These are phyloP conservation scores for Lutraria rhynchaena DNA, from an alignment of 1,140 invertebrate genomes.

Conservation along the genomic window DNA sequence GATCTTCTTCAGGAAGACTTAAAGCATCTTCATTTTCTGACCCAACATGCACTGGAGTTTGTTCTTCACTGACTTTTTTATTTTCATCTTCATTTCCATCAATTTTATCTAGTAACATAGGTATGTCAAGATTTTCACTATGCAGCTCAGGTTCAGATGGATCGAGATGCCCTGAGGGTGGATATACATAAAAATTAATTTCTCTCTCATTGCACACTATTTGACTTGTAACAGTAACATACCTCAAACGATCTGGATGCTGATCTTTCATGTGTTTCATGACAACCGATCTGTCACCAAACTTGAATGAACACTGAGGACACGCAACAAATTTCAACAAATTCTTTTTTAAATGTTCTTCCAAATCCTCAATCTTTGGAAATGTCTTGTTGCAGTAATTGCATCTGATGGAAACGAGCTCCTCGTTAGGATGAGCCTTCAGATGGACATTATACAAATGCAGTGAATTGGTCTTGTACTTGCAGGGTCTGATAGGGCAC, in stretches of 20 bases:
- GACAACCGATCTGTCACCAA: slow-evolving; percentile 42
- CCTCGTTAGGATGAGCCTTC: slow-evolving; percentile 22
- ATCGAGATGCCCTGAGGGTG: not conserved
- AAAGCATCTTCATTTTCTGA: slow-evolving; percentile 19
- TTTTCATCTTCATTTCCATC: not conserved
- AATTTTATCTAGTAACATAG: slow-evolving; percentile 41
- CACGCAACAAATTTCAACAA: slow-evolving; percentile 60
- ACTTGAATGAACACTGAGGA: slow-evolving; percentile 58
- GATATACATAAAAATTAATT: slow-evolving; percentile 37
- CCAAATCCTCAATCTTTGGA: slow-evolving; percentile 30
- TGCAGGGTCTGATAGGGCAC: slow-evolving; percentile 47
- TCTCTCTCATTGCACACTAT: slow-evolving; percentile 57
- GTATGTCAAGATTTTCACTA: slow-evolving; percentile 38
- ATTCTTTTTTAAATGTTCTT: slow-evolving; percentile 49
- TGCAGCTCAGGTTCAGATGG: not conserved
- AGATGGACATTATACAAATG: slow-evolving; percentile 54
- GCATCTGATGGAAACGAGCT: slow-evolving; percentile 33
- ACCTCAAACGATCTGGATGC: slow-evolving; percentile 53
- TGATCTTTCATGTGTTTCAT: slow-evolving; percentile 35
- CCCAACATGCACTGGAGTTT: not conserved
- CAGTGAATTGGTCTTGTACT: slow-evolving; percentile 56
- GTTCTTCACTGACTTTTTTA: not conserved
- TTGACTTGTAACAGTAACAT: slow-evolving; percentile 54
- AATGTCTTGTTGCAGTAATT: slow-evolving; percentile 51
- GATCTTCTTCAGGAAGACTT: slow-evolving; percentile 32